These are phyloP conservation scores for Catotricha subobsoleta DNA, from an alignment of 2,888 invertebrate species.

Conservation along the genomic window DNA sequence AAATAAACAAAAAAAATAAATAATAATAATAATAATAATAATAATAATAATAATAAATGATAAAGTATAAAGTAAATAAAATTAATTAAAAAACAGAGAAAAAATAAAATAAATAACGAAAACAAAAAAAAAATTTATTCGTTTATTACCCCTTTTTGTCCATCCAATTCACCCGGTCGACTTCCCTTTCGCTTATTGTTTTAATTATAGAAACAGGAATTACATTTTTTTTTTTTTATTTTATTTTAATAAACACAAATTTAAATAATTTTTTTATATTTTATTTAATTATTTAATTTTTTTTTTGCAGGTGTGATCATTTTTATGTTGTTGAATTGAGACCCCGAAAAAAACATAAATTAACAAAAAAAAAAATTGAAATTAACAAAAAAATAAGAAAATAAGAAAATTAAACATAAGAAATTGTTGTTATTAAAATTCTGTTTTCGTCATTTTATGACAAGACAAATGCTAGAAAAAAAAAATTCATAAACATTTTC, in stretches of 20 bases:
- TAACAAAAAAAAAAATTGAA: neutral
- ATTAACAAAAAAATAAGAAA: neutral
- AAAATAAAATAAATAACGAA: constrained; percentile 7
- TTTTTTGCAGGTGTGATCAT: too few species aligned
- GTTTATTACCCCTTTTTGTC: constrained; percentile 46
- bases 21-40: neutral
- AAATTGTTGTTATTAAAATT: neutral
- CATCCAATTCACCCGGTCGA: constrained; percentile 64
- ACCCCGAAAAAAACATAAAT: too few species aligned
- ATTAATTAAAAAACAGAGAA: constrained; percentile 2
- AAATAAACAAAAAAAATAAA: neutral
- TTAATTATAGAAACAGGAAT: too few species aligned
- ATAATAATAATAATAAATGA: neutral
- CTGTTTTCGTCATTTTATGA: neutral
- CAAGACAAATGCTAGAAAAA: too few species aligned
- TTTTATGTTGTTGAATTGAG: too few species aligned
- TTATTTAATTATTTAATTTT: too few species aligned
- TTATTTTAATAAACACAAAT: neutral
- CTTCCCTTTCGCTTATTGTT: constrained; percentile 42
- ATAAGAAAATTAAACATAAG: neutral
- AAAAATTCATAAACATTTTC: too few species aligned
- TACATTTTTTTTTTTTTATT: neutral
- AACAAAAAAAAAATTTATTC: constrained; percentile 7
- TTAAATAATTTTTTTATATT: too few species aligned
- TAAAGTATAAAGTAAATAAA: neutral